Base-by-base conservation (phyloP, 2,888 invertebrate genomes). In the Synanthedon vespiformis region DNA sequence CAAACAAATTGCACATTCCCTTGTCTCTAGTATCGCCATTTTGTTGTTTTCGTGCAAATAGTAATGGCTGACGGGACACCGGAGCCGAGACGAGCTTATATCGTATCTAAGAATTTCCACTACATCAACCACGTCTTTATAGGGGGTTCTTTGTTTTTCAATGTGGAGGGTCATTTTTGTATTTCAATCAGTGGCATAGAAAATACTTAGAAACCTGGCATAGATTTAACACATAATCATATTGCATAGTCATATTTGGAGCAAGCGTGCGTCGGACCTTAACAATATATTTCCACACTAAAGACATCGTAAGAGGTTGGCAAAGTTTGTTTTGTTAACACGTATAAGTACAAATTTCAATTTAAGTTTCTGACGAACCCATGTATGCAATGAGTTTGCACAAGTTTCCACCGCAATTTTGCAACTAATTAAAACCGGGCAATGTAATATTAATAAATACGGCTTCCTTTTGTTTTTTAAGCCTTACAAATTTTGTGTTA, bases 61-160 rank as follows among this genome's bases (percentile, higher is more conserved):
- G 64, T 65, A 62, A 34, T 34, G 10, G 8, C 34, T 34, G 10
- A 10, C 34, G 34, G 60, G 62, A 63, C 62, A 60, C 56, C 54
- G 57, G 8, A 27, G 27, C 27, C 27, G 27, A 27, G 27, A 27
- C 27, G 27, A 27, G 61, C 60, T 65, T 65, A 67, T 66, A 61
- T 69, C 27, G 34, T 34, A 8, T 75, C 72, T 71, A 71, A 74
- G 70, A 69, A 72, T 74, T 78, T 74, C 74, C 76, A 67, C 64
- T 63, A 74, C 76, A 77, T 75, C 71, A 67, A 70, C 63, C 64
- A 56, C 61, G 62, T 60, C 65, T 62, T 55, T 61, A 51, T 49
- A 52, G 51, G 41, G 48, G 58, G 57, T 57, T 69, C 67, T 70
- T 71, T 71, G 70, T 75, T 71, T 68, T 62, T 67, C 65, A 67